A percentile compares a stretch with the other conserved stretches of the same genome.
Conservation (phyloP, 2,113 vertebrate genomes). For the Apteryx mantelli region DNA sequence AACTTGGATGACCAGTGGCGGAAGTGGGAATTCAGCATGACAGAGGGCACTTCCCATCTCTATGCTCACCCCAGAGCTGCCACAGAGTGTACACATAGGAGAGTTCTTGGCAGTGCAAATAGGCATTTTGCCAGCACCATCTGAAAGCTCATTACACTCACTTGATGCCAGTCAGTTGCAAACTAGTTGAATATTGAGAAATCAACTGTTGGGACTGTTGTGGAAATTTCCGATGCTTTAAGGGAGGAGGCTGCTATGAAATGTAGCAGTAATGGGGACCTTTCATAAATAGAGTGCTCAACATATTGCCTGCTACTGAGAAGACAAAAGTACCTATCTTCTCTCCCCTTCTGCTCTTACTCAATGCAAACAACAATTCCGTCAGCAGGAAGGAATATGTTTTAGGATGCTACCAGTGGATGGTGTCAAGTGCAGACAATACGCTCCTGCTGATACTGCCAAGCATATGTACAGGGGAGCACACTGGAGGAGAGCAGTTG, state of each 20-base stretch:
- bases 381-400: neutral
- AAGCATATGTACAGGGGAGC: neutral
- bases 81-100: neutral
- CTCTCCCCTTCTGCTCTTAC: neutral
- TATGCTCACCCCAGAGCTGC: neutral
- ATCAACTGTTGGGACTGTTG: neutral
- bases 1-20: neutral
- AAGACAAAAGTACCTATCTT: neutral
- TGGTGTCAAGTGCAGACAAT: neutral
- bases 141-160: neutral
- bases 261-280: neutral
- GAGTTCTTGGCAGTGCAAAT: neutral
- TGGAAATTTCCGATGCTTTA: conserved; percentile 32
- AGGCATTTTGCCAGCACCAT: neutral
- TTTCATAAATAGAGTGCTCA: neutral
- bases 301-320: neutral
- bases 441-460: neutral
- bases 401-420: neutral
- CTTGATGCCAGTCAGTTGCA: neutral
- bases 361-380: neutral
- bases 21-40: neutral
- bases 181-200: conserved; percentile 25
- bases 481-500: neutral
- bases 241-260: conserved; percentile 19
- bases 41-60: neutral